A percentile compares a stretch with the other conserved stretches of the same genome.
phyloP scores from a whole-genome alignment of 2,888 invertebrate species.

The Agrotis puta region DNA sequence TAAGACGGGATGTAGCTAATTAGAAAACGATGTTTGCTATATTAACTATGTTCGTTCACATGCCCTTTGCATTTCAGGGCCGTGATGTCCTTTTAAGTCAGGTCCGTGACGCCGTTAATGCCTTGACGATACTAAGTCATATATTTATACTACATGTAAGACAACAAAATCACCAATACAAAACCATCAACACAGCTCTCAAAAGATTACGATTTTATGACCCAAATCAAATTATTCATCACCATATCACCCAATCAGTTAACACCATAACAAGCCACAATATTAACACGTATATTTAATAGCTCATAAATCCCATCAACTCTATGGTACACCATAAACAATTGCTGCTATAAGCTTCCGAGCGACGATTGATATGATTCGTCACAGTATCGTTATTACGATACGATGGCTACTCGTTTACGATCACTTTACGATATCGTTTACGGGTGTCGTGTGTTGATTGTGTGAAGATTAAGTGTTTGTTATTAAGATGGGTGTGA shows the following conservation, averaged over 20 bases:
- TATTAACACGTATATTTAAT: slow-evolving; percentile 20
- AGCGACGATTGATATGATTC: slow-evolving; percentile 49
- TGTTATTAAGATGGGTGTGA: not conserved
- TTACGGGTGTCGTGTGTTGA: slow-evolving; percentile 21
- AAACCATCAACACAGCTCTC: not conserved
- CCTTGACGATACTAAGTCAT: not conserved
- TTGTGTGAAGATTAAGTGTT: slow-evolving; percentile 11
- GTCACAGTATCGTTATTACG: slow-evolving; percentile 20
- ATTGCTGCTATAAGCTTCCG: slow-evolving; percentile 15
- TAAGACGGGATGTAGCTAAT: too few relatives aligned
- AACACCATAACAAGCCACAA: slow-evolving; percentile 2
- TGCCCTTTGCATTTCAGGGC: too few relatives aligned
- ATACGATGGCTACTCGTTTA: slow-evolving; percentile 25
- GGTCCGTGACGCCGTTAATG: not conserved
- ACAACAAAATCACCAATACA: slow-evolving; percentile 1
- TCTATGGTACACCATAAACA: slow-evolving; percentile 17
- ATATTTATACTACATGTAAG: not conserved
- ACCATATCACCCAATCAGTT: slow-evolving; percentile 13
- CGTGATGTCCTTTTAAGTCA: too few relatives aligned
- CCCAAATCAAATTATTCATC: slow-evolving; percentile 9
- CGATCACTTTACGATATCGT: slow-evolving; percentile 34
- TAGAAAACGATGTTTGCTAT: too few relatives aligned
- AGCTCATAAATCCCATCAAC: slow-evolving; percentile 19
- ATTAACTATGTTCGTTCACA: too few relatives aligned
- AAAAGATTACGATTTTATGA: slow-evolving; percentile 7